Base-by-base conservation (phyloP, 1,140 invertebrate genomes). In the Chrysomallon squamiferum region DNA sequence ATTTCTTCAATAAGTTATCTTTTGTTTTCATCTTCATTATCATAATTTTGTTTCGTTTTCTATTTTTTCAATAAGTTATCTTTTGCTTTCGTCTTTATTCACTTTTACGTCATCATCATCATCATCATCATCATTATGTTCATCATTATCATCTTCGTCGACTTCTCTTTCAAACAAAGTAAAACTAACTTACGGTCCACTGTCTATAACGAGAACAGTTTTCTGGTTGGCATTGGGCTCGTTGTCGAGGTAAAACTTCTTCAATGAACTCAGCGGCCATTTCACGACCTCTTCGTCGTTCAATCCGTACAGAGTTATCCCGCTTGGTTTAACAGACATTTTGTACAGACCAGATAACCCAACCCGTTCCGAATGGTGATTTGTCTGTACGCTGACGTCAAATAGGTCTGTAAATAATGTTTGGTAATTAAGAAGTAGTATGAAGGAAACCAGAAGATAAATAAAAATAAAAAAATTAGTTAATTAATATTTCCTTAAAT, bases 141-240 rank as follows among this genome's bases (percentile, higher is more conserved):
- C n/a, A n/a, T n/a, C n/a, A n/a, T n/a, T n/a, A n/a, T n/a, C n/a
- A n/a, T n/a, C n/a, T n/a, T n/a, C n/a, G n/a, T n/a, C n/a, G 35
- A 38, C 35, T 5, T 38, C 35, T 7, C 35, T 38, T 38, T 15
- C 15, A 38, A 38, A 38, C 35, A 15, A n/a, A n/a, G n/a, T n/a
- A n/a, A n/a, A n/a, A n/a, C n/a, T n/a, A n/a, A 75, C 76, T 78
- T 65, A 78, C 76, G 73, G 69, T 49, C 76, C 76, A 66, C 69
- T 69, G 32, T 78, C 68, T 0, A 78, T 69, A 3, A 68, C 60
- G 11, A 78, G 50, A 11, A 75, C 50, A 2, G 62, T 60, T 32
- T 43, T 45, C 25, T 69, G 57, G 5, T 66, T 66, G 25, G 70
- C 61, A 13, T 45, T 57, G 13, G 45, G 20, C n/a, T 72, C 58